Evolutionary conservation across 1,140 invertebrate species (phyloP), one percentile per base, ranked within the genome.

Genomic region (Macrobrachium nipponense): DNA sequence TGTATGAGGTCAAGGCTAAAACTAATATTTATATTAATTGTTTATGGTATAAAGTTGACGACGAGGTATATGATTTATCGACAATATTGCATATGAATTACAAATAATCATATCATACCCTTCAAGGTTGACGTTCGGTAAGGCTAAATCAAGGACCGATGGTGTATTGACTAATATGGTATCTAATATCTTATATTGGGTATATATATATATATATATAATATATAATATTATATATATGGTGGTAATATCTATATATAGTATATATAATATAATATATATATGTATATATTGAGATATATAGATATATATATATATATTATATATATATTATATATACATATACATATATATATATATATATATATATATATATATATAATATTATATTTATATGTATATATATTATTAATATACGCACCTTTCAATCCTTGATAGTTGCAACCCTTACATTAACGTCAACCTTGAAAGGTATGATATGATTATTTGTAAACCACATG

Each of bases 151-250:
- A n/a, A n/a, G n/a, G n/a, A n/a, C n/a, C n/a, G n/a, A n/a, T n/a
- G n/a, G n/a, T n/a, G n/a, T n/a, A n/a, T n/a, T n/a, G n/a, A n/a
- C n/a, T n/a, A n/a, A n/a, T n/a, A n/a, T n/a, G n/a, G n/a, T n/a
- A n/a, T n/a, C n/a, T n/a, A n/a, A n/a, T n/a, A n/a, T n/a, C n/a
- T n/a, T n/a, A n/a, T n/a, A n/a, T n/a, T n/a, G n/a, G n/a, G n/a
- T 36, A n/a, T 20, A 20, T 36, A 70, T n/a, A 70, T 70, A 70
- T 70, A 70, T 70, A 70, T 70, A 70, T 70, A 70, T 70, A 36
- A 70, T 70, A 70, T 70, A 70, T 70, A 70, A n/a, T n/a, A n/a
- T n/a, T 70, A 70, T 70, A 70, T 70, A 70, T 70, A 70, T 70
- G 36, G n/a, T n/a, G n/a, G n/a, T n/a, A n/a, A n/a, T 36, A n/a